A percentile compares a stretch with the other conserved stretches of the same genome.
These are phyloP conservation scores for Cataglyphis hispanica DNA, from an alignment of 1,140 invertebrate genomes.

Conservation along the genomic window DNA sequence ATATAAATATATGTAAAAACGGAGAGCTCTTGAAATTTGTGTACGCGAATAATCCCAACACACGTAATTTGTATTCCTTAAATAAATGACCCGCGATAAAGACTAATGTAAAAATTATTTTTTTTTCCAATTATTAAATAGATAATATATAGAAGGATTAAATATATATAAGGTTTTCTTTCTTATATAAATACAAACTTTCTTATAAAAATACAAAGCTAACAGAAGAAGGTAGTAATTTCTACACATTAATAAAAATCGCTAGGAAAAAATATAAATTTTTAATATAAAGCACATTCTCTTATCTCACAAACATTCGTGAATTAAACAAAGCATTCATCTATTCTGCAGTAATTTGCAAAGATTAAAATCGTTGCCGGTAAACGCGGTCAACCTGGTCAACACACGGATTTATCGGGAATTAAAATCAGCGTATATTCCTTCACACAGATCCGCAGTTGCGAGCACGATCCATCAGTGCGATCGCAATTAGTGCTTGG, in stretches of 20 bases:
- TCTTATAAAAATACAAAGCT: no score
- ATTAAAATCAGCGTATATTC: constrained; percentile 59
- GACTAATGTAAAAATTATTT: neutral
- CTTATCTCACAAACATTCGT: neutral
- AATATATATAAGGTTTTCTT: neutral
- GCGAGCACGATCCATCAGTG: constrained; percentile 59
- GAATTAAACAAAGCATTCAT: neutral
- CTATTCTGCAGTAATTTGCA: neutral
- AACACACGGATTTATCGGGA: constrained; percentile 50
- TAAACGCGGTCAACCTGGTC: neutral
- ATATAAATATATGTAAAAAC: neutral
- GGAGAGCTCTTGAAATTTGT: constrained; percentile 8
- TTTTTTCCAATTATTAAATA: neutral
- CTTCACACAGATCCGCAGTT: constrained; percentile 16
- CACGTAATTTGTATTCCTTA: neutral
- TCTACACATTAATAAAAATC: neutral
- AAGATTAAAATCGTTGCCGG: constrained; percentile 36
- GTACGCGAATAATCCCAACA: neutral
- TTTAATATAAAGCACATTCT: neutral
- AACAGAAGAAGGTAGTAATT: neutral
- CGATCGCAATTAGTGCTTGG: constrained; percentile 53
- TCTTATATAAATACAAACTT: neutral
- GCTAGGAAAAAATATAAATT: neutral
- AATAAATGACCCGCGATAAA: neutral
- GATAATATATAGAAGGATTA: neutral